Conservation (phyloP, 2,113 vertebrate genomes). For the Pseudopipra pipra region DNA sequence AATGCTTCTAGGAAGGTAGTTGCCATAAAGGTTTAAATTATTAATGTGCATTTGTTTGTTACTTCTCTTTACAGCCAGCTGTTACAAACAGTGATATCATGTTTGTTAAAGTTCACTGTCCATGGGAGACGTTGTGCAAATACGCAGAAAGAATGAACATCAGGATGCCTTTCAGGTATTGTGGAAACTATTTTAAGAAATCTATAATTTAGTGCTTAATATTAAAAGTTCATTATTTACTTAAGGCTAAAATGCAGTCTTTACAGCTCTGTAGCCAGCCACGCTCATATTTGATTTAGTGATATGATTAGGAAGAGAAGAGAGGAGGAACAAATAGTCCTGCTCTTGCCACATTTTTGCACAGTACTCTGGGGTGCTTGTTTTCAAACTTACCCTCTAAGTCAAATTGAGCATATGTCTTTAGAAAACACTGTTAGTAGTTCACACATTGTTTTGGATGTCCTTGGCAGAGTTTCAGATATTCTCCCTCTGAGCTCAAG, state of each 20-base stretch:
- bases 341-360: neutral
- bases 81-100: conserved; percentile 95
- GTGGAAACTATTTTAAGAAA: conserved; percentile 14
- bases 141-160: conserved; percentile 98
- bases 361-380: neutral
- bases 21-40: neutral
- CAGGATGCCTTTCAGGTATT: conserved; percentile 97
- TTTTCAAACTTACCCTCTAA: neutral
- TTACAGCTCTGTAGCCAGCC: neutral
- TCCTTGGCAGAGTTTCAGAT: neutral
- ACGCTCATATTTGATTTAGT: neutral
- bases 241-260: neutral
- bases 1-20: neutral
- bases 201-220: neutral
- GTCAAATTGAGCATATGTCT: neutral
- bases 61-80: conserved; percentile 80
- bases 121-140: conserved; percentile 96
- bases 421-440: neutral
- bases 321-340: neutral
- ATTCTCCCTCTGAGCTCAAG: neutral
- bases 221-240: neutral
- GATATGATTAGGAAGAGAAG: neutral
- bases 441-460: neutral
- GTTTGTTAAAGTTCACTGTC: conserved; percentile 96
- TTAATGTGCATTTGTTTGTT: neutral